Base-by-base conservation (phyloP, 2,888 invertebrate genomes). In the Dryobota labecula region DNA sequence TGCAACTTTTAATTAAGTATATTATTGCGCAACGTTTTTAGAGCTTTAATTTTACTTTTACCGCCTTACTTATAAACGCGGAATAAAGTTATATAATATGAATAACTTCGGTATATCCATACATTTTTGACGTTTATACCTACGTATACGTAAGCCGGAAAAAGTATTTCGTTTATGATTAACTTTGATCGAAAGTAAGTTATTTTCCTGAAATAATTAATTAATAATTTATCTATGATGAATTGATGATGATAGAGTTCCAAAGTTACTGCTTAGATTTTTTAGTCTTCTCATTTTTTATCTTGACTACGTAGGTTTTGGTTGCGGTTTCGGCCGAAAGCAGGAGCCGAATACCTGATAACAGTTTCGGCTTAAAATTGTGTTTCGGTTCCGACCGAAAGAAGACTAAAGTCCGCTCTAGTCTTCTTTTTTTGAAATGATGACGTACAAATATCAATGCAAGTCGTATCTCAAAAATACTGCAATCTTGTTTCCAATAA, bases 1-100 rank as follows among this genome's bases (percentile, higher is more conserved):
- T 33, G 65, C 56, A 73, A 70, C 68, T 84, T 74, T 73, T 74
- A 70, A 82, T 70, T 63, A 62, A 45, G n/a, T 38, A 69, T 69
- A 65, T 73, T 61, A 73, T 84, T 79, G 53, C 62, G 38, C 60
- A 69, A 70, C 57, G 51, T 49, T 81, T 60, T 70, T 30, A 30
- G 47, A 70, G 49, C 64, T 73, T 81, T 79, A 54, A 57, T 78
- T 78, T 63, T 47, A 61, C 11, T 61, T 72, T 53, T 41, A n/a
- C n/a, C n/a, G n/a, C n/a, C n/a, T n/a, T n/a, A n/a, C n/a, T n/a
- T n/a, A n/a, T n/a, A n/a, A n/a, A n/a, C n/a, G n/a, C n/a, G n/a
- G n/a, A n/a, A n/a, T n/a, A n/a, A n/a, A n/a, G n/a, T n/a, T n/a
- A n/a, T n/a, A n/a, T n/a, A n/a, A n/a, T n/a, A n/a, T n/a, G n/a